Base-by-base conservation (phyloP, 2,113 vertebrate genomes). In the Pollimyrus isidori region DNA sequence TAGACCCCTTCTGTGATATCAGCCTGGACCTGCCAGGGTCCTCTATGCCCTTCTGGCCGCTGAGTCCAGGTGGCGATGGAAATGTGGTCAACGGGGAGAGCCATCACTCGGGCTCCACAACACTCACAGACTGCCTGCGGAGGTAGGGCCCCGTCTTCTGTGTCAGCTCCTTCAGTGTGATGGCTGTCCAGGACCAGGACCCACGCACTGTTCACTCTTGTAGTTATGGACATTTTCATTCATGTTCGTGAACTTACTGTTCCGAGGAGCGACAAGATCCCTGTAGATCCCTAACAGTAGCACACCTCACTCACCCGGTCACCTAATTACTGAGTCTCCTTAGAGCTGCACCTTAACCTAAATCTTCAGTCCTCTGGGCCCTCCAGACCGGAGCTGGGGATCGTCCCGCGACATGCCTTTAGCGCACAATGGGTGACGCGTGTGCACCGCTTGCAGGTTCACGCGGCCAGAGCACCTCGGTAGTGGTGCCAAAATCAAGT, bases 401-500 rank as follows among this genome's bases (percentile, higher is more conserved):
- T 13, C 13, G 62, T 13, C n/a, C 62, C 9, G 3, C 7, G 3
- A 69, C 30, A 26, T 7, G 1, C 56, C 21, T 58, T 58, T 7
- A 21, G 58, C 26, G 23, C 7, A 3, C 10, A 9, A 30, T 69
- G 7, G 15, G 50, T 39, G 50, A 42, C 7, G 30, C 17, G 11
- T 52, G 26, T 52, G 45, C 46, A 21, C 86, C 21, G 56, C 87
- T 15, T 52, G 49, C 93, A 99, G 98, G 94, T 99, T 99, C 94
- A 99, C 98, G 83, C 96, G 98, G 92, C 98, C 98, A 11, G 98
- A 99, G 95, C 98, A 99, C 97, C 96, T 99, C 91, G 98, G 98
- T 95, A 99, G 98, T 95, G 97, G 98, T 95, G 98, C 98, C 96
- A 99, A 99, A 97, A 99, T 99, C 95, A 99, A 99, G 94, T 99